A percentile compares a stretch with the other conserved stretches of the same genome.
Evolutionary conservation across 2,888 invertebrate species (phyloP).

Genomic region (Prostheceraeus crozeri): DNA sequence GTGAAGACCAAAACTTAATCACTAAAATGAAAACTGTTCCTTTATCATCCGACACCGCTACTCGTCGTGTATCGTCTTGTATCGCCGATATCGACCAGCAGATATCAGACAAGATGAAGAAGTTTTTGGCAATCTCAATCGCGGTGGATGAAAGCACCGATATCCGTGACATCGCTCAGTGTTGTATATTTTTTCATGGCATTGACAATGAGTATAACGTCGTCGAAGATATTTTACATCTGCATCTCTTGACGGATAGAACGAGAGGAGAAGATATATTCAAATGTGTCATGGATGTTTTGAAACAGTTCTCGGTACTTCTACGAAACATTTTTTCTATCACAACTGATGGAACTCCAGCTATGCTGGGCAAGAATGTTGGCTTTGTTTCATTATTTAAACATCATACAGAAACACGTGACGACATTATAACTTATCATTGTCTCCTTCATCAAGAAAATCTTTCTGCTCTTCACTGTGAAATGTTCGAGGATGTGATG

Average conservation of each 20-base stretch:
- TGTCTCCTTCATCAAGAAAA: slow-evolving; percentile 33
- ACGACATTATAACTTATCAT: slow-evolving; percentile 33
- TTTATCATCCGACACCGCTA: neutral
- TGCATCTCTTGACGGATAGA: slow-evolving; percentile 20
- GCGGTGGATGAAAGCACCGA: slow-evolving; percentile 22
- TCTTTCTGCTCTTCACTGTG: slow-evolving; percentile 13
- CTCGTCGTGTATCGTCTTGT: slow-evolving; percentile 11
- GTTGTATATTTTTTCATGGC: slow-evolving; percentile 3
- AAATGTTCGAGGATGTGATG: slow-evolving; percentile 29
- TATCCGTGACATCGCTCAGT: slow-evolving; percentile 22
- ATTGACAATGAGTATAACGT: slow-evolving; percentile 20
- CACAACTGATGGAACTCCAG: slow-evolving; percentile 19
- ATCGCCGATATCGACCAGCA: slow-evolving; percentile 4
- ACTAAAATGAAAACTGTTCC: slow-evolving; percentile 15
- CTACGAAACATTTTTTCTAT: slow-evolving; percentile 26
- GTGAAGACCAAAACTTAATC: neutral
- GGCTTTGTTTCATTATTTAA: slow-evolving; percentile 25
- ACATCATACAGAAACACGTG: slow-evolving; percentile 24
- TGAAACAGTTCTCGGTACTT: neutral
- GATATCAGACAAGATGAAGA: slow-evolving; percentile 5
- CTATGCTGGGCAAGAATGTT: slow-evolving; percentile 25
- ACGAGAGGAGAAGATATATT: slow-evolving; percentile 28
- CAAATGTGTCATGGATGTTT: slow-evolving; percentile 1
- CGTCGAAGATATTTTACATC: slow-evolving; percentile 27
- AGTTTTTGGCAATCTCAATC: neutral